Evolutionary conservation across 2,888 invertebrate species (phyloP).

Genomic region (Leucophora obtusa): DNA sequence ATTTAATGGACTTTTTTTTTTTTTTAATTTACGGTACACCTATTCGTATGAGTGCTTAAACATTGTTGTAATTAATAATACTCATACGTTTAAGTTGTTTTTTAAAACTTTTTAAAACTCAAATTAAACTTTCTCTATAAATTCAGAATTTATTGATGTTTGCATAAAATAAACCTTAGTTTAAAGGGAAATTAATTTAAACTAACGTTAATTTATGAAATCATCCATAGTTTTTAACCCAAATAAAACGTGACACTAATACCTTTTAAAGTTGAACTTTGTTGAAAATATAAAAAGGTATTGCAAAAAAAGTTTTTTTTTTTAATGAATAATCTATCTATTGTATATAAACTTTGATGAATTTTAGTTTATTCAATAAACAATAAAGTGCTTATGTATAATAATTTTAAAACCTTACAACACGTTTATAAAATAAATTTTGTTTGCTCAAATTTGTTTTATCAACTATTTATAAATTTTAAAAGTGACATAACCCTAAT

Average conservation of each 20-base stretch:
- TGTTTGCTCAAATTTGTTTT: too few species aligned
- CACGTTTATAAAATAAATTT: background rate
- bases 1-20: too few species aligned
- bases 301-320: background rate
- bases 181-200: background rate
- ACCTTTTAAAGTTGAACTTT: constrained; percentile 6
- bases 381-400: background rate
- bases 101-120: background rate
- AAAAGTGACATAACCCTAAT: too few species aligned
- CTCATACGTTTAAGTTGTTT: background rate
- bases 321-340: constrained; percentile 24
- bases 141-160: background rate
- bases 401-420: too few species aligned
- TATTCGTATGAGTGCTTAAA: background rate
- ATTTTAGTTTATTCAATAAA: background rate
- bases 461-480: too few species aligned
- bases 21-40: too few species aligned
- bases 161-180: background rate
- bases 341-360: constrained; percentile 25
- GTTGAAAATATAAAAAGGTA: background rate
- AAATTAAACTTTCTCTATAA: background rate
- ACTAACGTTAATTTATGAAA: background rate
- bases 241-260: constrained; percentile 25
- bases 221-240: background rate
- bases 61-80: background rate